Conservation (phyloP, 23 tunicate genomes). For the Ascidia mentula region DNA sequence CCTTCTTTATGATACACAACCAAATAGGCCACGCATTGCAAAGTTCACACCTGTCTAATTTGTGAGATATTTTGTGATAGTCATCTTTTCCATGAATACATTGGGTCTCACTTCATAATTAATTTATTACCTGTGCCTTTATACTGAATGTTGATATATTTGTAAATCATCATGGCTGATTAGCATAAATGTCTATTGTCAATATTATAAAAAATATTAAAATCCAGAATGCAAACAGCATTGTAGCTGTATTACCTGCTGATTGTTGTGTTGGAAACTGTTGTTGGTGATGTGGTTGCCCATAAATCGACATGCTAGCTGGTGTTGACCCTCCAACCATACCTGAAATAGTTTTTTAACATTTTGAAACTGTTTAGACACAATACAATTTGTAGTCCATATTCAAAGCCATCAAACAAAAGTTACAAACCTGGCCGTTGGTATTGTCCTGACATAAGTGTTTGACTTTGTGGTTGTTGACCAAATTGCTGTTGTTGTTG, state of each 20-base stretch:
- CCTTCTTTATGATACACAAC: too few relatives aligned
- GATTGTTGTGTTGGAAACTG: not conserved
- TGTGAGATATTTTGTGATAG: too few relatives aligned
- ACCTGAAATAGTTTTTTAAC: not conserved
- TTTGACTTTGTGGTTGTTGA: constrained; percentile 19
- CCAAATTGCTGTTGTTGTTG: constrained; percentile 22
- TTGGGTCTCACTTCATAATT: not conserved
- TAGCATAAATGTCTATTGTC: too few relatives aligned
- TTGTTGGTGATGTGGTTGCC: not conserved
- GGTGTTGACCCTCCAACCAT: not conserved
- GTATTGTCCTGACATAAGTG: not conserved
- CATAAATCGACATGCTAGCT: not conserved
- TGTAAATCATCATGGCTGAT: not conserved
- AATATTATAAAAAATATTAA: too few relatives aligned
- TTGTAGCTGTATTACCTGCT: not conserved
- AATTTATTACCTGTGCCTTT: not conserved
- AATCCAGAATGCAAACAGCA: too few relatives aligned
- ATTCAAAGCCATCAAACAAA: not conserved
- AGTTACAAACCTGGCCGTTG: constrained; percentile 14
- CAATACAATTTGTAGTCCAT: not conserved
- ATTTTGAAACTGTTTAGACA: too few relatives aligned
- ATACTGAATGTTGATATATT: not conserved
- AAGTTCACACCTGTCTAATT: too few relatives aligned
- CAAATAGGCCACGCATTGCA: too few relatives aligned
- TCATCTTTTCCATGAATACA: too few relatives aligned